phyloP scores from a whole-genome alignment of 1,140 invertebrate species.

The Zophobas morio region DNA sequence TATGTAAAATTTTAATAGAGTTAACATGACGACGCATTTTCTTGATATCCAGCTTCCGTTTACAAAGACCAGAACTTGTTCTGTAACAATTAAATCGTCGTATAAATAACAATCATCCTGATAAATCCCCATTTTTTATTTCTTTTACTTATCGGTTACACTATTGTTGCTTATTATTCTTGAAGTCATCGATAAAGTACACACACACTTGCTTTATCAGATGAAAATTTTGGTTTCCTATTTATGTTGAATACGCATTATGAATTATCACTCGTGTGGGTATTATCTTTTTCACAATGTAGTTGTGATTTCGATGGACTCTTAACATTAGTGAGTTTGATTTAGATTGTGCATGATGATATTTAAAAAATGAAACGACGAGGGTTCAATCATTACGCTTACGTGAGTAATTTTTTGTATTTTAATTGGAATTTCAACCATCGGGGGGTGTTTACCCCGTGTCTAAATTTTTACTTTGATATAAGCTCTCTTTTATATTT shows the following conservation, averaged over 20 bases:
- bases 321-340: slow-evolving; percentile 23
- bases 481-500: too few relatives aligned
- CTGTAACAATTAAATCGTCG: too few relatives aligned
- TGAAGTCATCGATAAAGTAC: background rate
- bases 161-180: background rate
- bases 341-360: slow-evolving; percentile 12
- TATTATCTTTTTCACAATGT: slow-evolving; percentile 17
- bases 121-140: too few relatives aligned
- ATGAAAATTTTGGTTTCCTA: slow-evolving; percentile 22
- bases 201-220: slow-evolving; percentile 11
- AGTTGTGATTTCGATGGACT: slow-evolving; percentile 1
- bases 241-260: slow-evolving; percentile 36
- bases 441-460: too few relatives aligned
- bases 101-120: too few relatives aligned
- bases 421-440: background rate
- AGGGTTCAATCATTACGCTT: slow-evolving; percentile 12
- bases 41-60: too few relatives aligned
- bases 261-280: slow-evolving; percentile 9
- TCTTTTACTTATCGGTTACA: too few relatives aligned
- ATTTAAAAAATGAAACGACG: slow-evolving; percentile 15
- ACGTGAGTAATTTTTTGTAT: slow-evolving; percentile 8
- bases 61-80: too few relatives aligned
- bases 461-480: too few relatives aligned
- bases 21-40: too few relatives aligned
- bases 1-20: too few relatives aligned